Evolutionary conservation across 2,888 invertebrate genomes (phyloP).

Genomic region (Drosophila mettleri): DNA sequence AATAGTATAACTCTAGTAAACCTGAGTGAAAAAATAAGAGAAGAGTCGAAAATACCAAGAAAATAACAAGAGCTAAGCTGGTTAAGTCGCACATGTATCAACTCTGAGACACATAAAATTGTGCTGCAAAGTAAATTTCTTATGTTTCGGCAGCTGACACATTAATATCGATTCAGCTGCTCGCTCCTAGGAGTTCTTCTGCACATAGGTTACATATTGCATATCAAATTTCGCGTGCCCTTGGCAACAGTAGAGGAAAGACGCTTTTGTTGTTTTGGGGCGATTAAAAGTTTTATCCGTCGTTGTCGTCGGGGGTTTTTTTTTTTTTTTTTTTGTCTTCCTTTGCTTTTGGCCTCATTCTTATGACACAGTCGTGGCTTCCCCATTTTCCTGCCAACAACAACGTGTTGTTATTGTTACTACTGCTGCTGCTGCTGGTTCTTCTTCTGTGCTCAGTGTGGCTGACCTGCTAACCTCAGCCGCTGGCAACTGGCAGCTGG

Average conservation of each 20-base stretch:
- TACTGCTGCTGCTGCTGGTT: constrained; percentile 37
- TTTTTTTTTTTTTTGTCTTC: constrained; percentile 50
- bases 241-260: not conserved
- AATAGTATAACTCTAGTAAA: not conserved
- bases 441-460: constrained; percentile 40
- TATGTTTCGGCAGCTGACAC: not conserved
- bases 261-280: constrained; percentile 67
- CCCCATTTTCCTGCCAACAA: constrained; percentile 42
- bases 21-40: no score
- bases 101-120: not conserved
- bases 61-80: not conserved
- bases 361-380: constrained; percentile 56
- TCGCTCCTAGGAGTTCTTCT: not conserved
- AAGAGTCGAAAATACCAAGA: no score
- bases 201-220: not conserved
- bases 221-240: constrained; percentile 1
- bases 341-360: constrained; percentile 70
- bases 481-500: constrained; percentile 49
- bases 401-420: constrained; percentile 37
- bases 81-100: not conserved
- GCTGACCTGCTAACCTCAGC: constrained; percentile 82
- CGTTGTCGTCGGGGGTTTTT: constrained; percentile 29
- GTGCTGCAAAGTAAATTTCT: not conserved
- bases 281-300: constrained; percentile 78
- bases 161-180: constrained; percentile 4